Evolutionary conservation across 64 coral and sea anemone genomes (phyloP), one percentile per base, ranked within the genome.

Genomic region (Dendrophyllia cribrosa): DNA sequence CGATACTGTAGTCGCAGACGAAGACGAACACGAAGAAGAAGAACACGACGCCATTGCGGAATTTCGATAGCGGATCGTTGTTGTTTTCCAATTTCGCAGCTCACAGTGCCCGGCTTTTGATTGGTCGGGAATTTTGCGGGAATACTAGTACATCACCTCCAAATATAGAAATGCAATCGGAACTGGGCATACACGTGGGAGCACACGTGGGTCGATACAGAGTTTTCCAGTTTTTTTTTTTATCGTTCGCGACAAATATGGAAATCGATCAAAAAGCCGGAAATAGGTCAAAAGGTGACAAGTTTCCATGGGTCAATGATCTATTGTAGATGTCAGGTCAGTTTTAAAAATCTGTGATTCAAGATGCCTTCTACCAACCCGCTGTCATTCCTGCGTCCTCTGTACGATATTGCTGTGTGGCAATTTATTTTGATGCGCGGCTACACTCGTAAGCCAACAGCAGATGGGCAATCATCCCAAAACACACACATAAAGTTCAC

Each of bases 401-500:
- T 90, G 7, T 90, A 81, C 16, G 75, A 90, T 47, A 90, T 90
- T 52, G 88, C 86, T 45, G 47, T 88, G 6, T 88, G 86, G 86
- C 70, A 88, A n/a, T n/a, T n/a, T n/a, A n/a, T n/a, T n/a, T n/a
- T n/a, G n/a, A n/a, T n/a, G n/a, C n/a, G n/a, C n/a, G n/a, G n/a
- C n/a, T n/a, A 61, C 75, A 59, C 75, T 9, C 72, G 12, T 6
- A 72, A 7, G 53, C 72, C 45, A 48, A 22, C 0, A 66, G 84
- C 17, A 9, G 20, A 52, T n/a, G 47, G 58, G 34, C 5, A 9
- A 7, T n/a, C n/a, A n/a, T n/a, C n/a, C n/a, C n/a, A n/a, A n/a
- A n/a, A n/a, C n/a, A n/a, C n/a, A n/a, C n/a, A 51, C 47, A 23
- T 50, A 13, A 69, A 43, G 2, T 90, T 89, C 6, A 89, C 87